Evolutionary conservation across 2,797 vertebrate genomes (phyloP), one percentile per base, ranked within the genome.

Genomic region (Phylloscopus collybita): DNA sequence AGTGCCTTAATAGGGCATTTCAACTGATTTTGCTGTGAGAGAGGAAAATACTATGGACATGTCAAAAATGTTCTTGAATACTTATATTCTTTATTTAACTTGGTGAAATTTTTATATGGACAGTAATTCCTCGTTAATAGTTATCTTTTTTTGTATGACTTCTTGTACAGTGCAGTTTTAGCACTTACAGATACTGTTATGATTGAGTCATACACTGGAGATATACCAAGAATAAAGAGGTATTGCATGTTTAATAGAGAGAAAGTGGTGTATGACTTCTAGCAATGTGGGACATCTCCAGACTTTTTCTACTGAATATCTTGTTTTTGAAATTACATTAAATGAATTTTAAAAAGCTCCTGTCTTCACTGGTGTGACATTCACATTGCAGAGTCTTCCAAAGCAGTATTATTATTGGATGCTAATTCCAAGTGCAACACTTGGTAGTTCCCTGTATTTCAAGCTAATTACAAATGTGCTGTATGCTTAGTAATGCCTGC

Each of bases 401-500:
- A 84, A 86, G 15, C 12, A 62, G 51, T 62, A 15, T 34, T 78
- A 27, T 26, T 79, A 17, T 70, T 85, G 74, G 13, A 64, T 78
- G 53, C 8, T 66, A 22, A 73, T 85, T 92, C 36, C 64, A 34
- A 57, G 13, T 64, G 60, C 23, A 60, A 3, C 4, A 27, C 44
- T 47, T 36, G 32, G 15, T 25, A 53, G 51, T 29, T 42, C 13
- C 29, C 18, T 32, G 2, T 45, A 47, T 65, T 87, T 85, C 21
- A 59, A 30, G 19, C 42, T 69, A 20, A 9, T 54, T 42, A 17
- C 14, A 15, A 70, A 13, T 0, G 0, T 69, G 16, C 34, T 67
- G 9, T 56, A 5, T 67, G 13, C 32, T 65, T 79, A 38, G 47
- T 26, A 74, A 64, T 57, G 25, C 20, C 38, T 69, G 27, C 30